phyloP scores from a whole-genome alignment of 2,113 vertebrate genomes.

The Ptilonorhynchus violaceus region DNA sequence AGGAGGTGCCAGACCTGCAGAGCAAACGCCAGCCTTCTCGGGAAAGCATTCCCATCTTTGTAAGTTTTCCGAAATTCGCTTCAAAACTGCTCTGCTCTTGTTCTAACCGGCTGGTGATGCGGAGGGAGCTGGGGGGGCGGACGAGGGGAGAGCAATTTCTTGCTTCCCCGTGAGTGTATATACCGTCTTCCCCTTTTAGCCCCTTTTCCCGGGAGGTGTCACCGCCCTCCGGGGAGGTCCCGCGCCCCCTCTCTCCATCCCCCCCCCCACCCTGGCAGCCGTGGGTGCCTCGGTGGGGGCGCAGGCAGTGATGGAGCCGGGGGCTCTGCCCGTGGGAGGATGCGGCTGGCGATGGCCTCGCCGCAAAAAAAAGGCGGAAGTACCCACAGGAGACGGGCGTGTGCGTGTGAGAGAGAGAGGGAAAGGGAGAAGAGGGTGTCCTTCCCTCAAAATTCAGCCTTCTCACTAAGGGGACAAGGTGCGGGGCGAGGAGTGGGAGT shows the following conservation, averaged over 20 bases:
- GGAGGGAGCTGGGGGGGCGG: not conserved
- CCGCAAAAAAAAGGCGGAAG: not conserved
- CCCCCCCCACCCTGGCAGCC: not conserved
- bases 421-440: not conserved
- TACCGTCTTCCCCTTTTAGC: not conserved
- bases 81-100: not conserved
- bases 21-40: not conserved
- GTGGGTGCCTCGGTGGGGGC: not conserved
- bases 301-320: not conserved
- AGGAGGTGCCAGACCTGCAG: not conserved
- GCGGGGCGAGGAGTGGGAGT: not conserved
- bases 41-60: not conserved
- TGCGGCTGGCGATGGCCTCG: not conserved
- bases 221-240: not conserved
- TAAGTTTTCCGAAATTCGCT: conserved; percentile 37
- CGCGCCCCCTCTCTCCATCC: not conserved
- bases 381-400: not conserved
- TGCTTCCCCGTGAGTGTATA: not conserved
- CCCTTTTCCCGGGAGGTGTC: not conserved
- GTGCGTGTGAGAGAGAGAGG: not conserved
- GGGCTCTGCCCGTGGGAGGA: not conserved
- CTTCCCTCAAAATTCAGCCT: not conserved
- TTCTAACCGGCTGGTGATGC: not conserved
- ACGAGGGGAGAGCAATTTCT: not conserved
- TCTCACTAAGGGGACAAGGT: not conserved